Percentiles rank a stretch among this genome's conserved stretches.
Conservation (phyloP, 2,888 invertebrate species). For the Nipponacmea schrenckii region DNA sequence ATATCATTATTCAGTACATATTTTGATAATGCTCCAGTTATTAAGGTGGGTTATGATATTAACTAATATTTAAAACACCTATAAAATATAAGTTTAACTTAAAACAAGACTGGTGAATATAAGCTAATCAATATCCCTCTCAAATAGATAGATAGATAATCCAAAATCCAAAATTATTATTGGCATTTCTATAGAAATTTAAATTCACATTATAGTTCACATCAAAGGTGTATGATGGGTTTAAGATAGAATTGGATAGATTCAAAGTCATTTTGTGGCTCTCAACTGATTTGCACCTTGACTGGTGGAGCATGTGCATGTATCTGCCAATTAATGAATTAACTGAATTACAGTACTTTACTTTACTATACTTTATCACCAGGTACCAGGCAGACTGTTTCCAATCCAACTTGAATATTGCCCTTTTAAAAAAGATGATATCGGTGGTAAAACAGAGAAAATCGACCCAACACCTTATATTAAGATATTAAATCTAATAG, state of each 20-base stretch:
- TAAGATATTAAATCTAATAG: slow-evolving; percentile 81
- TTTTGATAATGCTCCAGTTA: slow-evolving; percentile 86
- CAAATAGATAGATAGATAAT: not conserved
- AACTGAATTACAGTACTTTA: too few species aligned
- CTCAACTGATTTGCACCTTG: not conserved
- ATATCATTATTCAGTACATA: slow-evolving; percentile 91
- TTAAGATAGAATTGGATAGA: too few species aligned
- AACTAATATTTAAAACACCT: not conserved
- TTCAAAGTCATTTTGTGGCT: too few species aligned
- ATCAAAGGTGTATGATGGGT: too few species aligned
- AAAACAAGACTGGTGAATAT: not conserved
- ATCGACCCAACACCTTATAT: slow-evolving; percentile 95
- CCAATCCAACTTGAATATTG: slow-evolving; percentile 89
- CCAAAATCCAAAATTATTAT: too few species aligned
- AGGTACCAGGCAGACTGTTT: slow-evolving; percentile 94
- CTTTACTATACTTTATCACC: too few species aligned
- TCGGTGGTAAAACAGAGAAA: slow-evolving; percentile 72
- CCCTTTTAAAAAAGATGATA: slow-evolving; percentile 71
- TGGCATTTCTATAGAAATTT: too few species aligned
- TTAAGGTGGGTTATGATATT: slow-evolving; percentile 74
- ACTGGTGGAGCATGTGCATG: too few species aligned
- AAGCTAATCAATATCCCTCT: too few species aligned
- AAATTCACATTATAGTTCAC: too few species aligned
- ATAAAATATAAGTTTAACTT: not conserved
- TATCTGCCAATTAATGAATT: too few species aligned